Percentiles rank a stretch among this genome's conserved stretches.
These are phyloP conservation scores for Mus spretus DNA, from an alignment of 2,797 vertebrate species.

Conservation along the genomic window DNA sequence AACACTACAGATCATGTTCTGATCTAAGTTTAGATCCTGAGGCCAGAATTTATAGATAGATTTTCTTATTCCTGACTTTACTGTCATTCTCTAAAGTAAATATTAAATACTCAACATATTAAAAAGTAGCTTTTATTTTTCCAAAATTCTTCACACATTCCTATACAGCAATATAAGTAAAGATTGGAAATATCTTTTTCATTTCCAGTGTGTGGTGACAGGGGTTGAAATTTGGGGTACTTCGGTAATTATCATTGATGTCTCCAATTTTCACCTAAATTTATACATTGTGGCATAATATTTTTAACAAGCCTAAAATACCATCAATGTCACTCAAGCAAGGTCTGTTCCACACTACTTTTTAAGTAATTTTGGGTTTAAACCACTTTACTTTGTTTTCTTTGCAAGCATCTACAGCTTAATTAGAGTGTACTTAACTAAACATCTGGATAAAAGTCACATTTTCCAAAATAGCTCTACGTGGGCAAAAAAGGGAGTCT, in stretches of 20 bases:
- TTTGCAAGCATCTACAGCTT: constrained; percentile 89
- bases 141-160: background rate
- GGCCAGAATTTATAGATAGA: background rate
- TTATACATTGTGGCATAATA: constrained; percentile 73
- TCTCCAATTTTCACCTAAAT: background rate
- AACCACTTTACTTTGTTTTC: constrained; percentile 86
- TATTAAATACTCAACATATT: background rate
- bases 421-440: constrained; percentile 93
- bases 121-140: constrained; percentile 21
- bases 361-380: constrained; percentile 88
- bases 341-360: constrained; percentile 84
- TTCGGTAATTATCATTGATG: background rate
- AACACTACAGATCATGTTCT: background rate
- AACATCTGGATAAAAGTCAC: constrained; percentile 91
- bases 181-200: constrained; percentile 65
- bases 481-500: constrained; percentile 91
- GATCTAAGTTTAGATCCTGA: background rate
- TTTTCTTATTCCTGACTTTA: background rate
- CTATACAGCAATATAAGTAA: background rate
- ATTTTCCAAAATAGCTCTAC: constrained; percentile 90
- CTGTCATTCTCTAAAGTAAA: constrained; percentile 13
- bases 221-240: fast-evolving
- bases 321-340: constrained; percentile 81
- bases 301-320: constrained; percentile 78
- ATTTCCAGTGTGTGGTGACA: background rate